phyloP scores from a whole-genome alignment of 2,797 vertebrate genomes.

The Caiman crocodilus region DNA sequence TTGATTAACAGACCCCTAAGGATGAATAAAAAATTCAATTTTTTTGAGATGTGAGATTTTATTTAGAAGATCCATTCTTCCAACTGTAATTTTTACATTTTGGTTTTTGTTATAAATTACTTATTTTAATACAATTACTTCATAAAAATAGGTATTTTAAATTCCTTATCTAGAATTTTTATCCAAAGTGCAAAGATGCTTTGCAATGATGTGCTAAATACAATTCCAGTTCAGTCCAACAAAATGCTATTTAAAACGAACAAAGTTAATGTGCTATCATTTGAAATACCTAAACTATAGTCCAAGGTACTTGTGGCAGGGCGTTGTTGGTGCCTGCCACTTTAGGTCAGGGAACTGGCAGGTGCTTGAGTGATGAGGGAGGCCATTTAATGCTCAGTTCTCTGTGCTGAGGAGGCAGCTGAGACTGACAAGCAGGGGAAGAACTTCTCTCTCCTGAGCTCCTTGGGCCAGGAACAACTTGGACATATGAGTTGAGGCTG shows the following conservation, averaged over 20 bases:
- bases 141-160: not conserved
- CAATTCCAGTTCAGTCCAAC: not conserved
- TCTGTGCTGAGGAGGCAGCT: too few species aligned
- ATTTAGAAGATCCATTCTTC: not conserved
- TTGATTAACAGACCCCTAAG: not conserved
- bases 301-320: too few species aligned
- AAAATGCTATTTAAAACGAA: rapidly evolving
- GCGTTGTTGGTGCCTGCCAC: too few species aligned
- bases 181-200: slow-evolving; percentile 5
- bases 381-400: too few species aligned
- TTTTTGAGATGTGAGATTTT: slow-evolving; percentile 15
- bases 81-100: not conserved
- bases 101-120: not conserved
- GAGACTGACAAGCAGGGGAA: too few species aligned
- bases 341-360: too few species aligned
- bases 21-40: not conserved
- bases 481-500: too few species aligned
- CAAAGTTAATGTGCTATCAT: not conserved
- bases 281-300: not conserved
- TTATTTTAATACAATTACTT: not conserved
- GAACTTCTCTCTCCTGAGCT: too few species aligned
- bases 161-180: not conserved
- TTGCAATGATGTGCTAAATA: not conserved
- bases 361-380: too few species aligned
- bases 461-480: too few species aligned